phyloP scores from a whole-genome alignment of 2,888 invertebrate genomes.

The Synanthedon tipuliformis region DNA sequence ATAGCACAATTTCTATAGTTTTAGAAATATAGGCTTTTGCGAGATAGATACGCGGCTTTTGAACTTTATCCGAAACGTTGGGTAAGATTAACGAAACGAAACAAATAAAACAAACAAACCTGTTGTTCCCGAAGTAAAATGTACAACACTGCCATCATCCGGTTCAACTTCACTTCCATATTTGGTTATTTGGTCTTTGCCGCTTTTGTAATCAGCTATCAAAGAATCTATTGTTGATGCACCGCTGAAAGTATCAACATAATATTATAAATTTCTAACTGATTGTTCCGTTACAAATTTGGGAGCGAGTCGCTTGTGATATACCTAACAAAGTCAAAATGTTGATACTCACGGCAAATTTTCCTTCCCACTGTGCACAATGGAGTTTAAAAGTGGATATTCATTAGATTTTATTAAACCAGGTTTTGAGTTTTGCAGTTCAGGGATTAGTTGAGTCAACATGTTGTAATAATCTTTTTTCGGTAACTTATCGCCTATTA shows the following conservation, averaged over 20 bases:
- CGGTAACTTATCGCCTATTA: conserved; percentile 74
- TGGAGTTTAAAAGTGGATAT: conserved; percentile 63
- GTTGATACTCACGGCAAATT: conserved; percentile 58
- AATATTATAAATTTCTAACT: too few species aligned
- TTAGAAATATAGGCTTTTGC: too few species aligned
- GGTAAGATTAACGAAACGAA: too few species aligned
- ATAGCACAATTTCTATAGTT: too few species aligned
- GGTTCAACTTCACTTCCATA: conserved; percentile 72
- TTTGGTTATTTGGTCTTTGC: conserved; percentile 24
- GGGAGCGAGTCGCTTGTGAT: too few species aligned
- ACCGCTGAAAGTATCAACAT: conserved; percentile 28
- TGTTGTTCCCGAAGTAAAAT: conserved; percentile 80
- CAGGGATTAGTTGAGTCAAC: conserved; percentile 71
- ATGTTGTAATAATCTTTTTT: conserved; percentile 76
- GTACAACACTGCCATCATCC: conserved; percentile 80
- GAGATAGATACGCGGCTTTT: too few species aligned
- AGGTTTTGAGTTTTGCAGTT: conserved; percentile 50
- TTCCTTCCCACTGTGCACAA: conserved; percentile 69
- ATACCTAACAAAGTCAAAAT: too few species aligned
- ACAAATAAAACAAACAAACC: conserved; percentile 30
- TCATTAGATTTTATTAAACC: conserved; percentile 53
- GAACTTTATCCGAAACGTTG: too few species aligned
- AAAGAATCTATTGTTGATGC: conserved; percentile 30
- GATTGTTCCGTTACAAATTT: too few species aligned
- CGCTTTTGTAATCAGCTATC: conserved; percentile 22